phyloP scores from a whole-genome alignment of 2,888 invertebrate species.

The Ochropacha duplaris region DNA sequence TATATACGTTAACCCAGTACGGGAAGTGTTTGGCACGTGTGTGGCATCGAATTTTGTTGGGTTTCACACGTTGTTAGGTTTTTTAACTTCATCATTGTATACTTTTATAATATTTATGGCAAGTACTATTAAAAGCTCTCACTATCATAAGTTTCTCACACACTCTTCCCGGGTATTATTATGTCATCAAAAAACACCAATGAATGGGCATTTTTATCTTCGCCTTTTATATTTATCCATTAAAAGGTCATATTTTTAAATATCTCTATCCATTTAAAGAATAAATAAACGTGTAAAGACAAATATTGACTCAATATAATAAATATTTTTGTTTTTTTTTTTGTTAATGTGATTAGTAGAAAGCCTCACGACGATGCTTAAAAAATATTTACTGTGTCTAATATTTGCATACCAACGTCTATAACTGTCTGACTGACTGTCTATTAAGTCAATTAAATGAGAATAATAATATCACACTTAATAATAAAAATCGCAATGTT shows the following conservation, averaged over 20 bases:
- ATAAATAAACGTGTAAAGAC: neutral
- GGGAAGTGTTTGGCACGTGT: neutral
- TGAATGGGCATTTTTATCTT: neutral
- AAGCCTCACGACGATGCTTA: neutral
- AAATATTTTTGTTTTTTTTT: neutral
- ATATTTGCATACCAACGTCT: neutral
- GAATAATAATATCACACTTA: neutral
- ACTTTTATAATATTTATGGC: neutral
- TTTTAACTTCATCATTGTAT: neutral
- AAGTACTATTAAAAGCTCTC: neutral
- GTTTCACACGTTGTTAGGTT: neutral
- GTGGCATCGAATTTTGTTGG: neutral
- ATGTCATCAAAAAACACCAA: constrained; percentile 1
- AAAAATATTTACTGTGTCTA: neutral
- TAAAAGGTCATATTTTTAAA: neutral
- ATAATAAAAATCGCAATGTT: neutral
- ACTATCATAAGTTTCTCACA: neutral
- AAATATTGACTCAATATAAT: neutral
- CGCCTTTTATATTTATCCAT: neutral
- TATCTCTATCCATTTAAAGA: neutral
- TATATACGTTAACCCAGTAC: neutral
- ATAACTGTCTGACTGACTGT: neutral
- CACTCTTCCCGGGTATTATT: neutral
- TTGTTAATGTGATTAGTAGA: constrained; percentile 2
- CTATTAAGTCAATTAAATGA: neutral